These are phyloP conservation scores for Hydrochoerus hydrochaeris DNA, from an alignment of 2,113 vertebrate species.

Conservation along the genomic window DNA sequence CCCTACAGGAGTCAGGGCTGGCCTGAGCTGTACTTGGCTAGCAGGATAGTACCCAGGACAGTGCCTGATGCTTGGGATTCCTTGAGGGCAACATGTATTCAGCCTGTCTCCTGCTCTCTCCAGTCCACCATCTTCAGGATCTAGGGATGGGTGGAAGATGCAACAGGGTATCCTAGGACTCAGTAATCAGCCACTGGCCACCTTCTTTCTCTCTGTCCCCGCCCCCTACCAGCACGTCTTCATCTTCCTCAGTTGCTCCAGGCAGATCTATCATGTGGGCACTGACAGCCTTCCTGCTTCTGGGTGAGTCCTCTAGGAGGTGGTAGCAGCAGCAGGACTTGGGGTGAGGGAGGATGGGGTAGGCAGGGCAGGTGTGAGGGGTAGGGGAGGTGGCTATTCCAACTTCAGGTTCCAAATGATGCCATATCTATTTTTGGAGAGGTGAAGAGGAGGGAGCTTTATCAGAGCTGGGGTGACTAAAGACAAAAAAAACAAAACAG, in stretches of 20 bases:
- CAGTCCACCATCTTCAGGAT: neutral
- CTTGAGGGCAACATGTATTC: neutral
- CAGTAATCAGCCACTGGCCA: neutral
- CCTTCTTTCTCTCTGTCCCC: neutral
- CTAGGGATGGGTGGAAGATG: neutral
- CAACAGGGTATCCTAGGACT: neutral
- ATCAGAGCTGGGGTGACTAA: neutral
- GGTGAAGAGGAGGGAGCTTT: neutral
- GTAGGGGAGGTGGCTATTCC: accelerated
- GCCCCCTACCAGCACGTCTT: accelerated
- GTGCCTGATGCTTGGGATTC: neutral
- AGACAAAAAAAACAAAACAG: neutral
- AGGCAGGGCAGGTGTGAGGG: neutral
- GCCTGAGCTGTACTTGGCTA: neutral
- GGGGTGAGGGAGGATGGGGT: neutral
- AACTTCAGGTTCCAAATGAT: neutral
- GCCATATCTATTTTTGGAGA: neutral
- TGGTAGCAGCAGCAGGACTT: neutral
- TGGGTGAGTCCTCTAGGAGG: conserved; percentile 62
- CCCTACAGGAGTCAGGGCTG: neutral
- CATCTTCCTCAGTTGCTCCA: neutral
- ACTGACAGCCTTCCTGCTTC: conserved; percentile 54
- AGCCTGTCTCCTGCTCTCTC: neutral
- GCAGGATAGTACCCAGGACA: neutral
- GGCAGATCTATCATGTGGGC: conserved; percentile 59